Conservation (phyloP, 1,140 invertebrate genomes). For the Aphelinus atriplicis region DNA sequence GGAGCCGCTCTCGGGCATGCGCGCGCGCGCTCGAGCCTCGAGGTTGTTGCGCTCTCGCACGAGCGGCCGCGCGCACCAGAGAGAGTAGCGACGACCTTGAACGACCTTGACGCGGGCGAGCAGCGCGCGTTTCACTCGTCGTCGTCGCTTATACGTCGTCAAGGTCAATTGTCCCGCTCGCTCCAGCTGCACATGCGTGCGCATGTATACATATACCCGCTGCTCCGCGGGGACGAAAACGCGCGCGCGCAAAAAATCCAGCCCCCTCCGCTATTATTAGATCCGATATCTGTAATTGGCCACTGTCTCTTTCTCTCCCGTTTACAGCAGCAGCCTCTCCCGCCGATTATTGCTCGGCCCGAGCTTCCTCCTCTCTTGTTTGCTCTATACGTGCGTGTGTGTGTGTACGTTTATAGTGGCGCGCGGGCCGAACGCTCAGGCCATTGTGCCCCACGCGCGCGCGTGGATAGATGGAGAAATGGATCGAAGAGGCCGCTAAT, state of each 20-base stretch:
- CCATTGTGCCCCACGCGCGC: background rate
- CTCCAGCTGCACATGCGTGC: background rate
- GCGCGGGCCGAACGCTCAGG: no score
- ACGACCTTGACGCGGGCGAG: constrained; percentile 53
- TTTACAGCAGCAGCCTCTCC: no score
- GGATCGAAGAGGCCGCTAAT: constrained; percentile 27
- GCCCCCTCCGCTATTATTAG: constrained; percentile 31
- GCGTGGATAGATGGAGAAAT: background rate
- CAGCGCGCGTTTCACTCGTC: constrained; percentile 9
- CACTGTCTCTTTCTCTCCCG: background rate
- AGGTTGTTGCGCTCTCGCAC: constrained; percentile 48
- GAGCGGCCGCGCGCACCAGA: constrained; percentile 37
- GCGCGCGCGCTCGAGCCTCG: constrained; percentile 28
- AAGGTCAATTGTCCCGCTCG: constrained; percentile 16
- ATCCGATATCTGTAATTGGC: constrained; percentile 23
- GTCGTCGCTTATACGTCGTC: constrained; percentile 3
- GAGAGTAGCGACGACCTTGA: constrained; percentile 56
- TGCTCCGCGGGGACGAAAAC: background rate
- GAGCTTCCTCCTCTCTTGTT: no score
- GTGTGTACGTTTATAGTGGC: background rate
- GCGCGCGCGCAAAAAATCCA: background rate
- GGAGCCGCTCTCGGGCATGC: background rate
- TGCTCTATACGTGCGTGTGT: no score
- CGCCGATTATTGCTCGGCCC: no score
- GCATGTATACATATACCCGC: no score